Evolutionary conservation across 2,113 vertebrate genomes (phyloP).

Genomic region (human (Homo sapiens)): DNA sequence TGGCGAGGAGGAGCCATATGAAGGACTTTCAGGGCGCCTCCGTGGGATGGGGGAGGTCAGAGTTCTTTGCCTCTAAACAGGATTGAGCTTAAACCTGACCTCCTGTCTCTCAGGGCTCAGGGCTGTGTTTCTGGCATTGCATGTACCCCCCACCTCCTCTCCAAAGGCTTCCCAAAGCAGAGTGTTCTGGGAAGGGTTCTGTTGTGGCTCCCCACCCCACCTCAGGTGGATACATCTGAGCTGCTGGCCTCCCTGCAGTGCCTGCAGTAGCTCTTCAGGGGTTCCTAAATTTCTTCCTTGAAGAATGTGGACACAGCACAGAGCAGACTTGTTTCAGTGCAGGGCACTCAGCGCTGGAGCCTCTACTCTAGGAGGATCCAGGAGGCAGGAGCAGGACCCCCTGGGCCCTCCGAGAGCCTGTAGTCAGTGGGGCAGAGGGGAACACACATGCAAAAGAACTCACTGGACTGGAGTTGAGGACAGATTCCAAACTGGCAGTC

Average conservation of each 20-base stretch:
- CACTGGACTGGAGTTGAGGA: neutral
- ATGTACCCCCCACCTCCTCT: neutral
- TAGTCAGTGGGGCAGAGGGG: neutral
- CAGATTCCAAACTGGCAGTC: neutral
- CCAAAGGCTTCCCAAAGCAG: conserved; percentile 10
- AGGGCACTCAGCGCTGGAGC: neutral
- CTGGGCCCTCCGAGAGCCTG: neutral
- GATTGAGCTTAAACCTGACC: neutral
- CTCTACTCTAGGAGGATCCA: neutral
- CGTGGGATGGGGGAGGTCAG: neutral
- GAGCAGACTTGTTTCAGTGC: conserved; percentile 45
- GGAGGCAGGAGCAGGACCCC: neutral
- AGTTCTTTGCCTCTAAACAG: neutral
- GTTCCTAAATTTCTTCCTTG: conserved; percentile 56
- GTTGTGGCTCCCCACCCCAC: neutral
- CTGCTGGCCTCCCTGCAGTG: neutral
- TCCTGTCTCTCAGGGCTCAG: neutral
- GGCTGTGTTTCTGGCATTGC: neutral
- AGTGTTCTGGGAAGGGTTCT: conserved; percentile 30
- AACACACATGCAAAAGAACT: neutral
- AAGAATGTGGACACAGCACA: conserved; percentile 8
- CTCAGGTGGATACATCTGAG: conserved; percentile 35
- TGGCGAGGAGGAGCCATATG: neutral
- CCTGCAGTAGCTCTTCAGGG: conserved; percentile 50
- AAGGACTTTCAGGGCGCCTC: neutral